Conservation (phyloP, 2,888 invertebrate genomes). For the Hartigia nigra region DNA sequence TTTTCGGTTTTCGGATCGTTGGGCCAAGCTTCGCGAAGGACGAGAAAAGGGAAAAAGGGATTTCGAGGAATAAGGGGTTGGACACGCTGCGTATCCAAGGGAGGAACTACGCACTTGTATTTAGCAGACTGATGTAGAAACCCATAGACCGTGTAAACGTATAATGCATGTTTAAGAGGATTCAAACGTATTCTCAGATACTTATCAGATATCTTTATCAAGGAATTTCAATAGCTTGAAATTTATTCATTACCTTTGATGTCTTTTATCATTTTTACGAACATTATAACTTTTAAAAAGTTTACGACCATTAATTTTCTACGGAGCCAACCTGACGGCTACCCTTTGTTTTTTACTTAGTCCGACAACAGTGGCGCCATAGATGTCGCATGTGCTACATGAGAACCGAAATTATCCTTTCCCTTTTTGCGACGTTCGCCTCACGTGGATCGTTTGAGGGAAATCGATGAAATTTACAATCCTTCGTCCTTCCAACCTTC, state of each 20-base stretch:
- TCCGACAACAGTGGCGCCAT: neutral
- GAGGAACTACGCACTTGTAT: neutral
- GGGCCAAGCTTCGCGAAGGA: slow-evolving; percentile 32
- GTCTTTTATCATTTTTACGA: neutral
- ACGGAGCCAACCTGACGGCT: neutral
- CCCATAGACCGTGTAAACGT: neutral
- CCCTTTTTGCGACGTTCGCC: neutral
- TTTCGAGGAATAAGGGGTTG: neutral
- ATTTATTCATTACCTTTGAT: neutral
- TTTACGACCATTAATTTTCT: neutral
- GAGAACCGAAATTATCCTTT: neutral
- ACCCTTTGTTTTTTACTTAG: neutral
- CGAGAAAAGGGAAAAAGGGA: neutral
- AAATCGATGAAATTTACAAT: neutral
- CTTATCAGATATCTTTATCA: neutral
- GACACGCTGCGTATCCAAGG: neutral
- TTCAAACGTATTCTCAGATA: neutral
- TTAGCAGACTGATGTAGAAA: neutral
- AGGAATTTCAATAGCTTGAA: neutral
- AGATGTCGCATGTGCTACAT: neutral
- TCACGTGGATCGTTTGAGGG: neutral
- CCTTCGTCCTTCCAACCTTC: neutral
- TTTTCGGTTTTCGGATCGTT: slow-evolving; percentile 40
- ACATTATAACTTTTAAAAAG: neutral
- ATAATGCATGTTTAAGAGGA: neutral